Evolutionary conservation across 2,113 vertebrate species (phyloP), one percentile per base, ranked within the genome.

Genomic region (Accipiter virgatus): DNA sequence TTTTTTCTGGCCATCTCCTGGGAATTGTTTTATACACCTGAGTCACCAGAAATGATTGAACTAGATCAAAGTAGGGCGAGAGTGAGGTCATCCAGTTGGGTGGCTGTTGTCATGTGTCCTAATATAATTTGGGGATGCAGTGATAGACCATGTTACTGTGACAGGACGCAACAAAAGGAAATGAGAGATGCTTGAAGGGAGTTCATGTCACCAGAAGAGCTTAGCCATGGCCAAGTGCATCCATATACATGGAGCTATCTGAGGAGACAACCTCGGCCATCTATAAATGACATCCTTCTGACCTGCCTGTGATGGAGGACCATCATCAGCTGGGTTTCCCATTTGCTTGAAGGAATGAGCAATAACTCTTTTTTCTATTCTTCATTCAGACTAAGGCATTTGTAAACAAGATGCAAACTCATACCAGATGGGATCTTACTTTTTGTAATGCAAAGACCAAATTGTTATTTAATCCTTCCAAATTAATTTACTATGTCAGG

Each of bases 351-450:
- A 23, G 50, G 67, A 90, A 86, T 38, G 20, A 63, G 25, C 27
- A 92, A 58, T 50, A 82, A 29, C 21, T 68, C 10, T 43, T 84
- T 77, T 67, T 72, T 11, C 45, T 82, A 80, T 91, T 93, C 66
- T 95, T 89, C 53, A 59, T 87, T 95, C 86, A 85, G 52, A 77
- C 17, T 42, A 77, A 73, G 62, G 32, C 86, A 70, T 95, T 94
- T 70, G 48, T 94, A 95, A 97, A 95, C 77, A 95, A 89, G 36
- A 87, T 85, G 21, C 32, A 94, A 95, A 95, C 25, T 85, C 81
- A 80, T 59, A 85, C 53, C 93, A 89, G 88, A 95, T 96, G 91
- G 73, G 50, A 77, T 58, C 53, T 93, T 79, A 61, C 45, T 94
- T 95, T 93, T 91, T 58, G 31, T 85, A 82, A 81, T 66, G 77